phyloP scores from a whole-genome alignment of 2,797 vertebrate species.

The Cynopterus sphinx region DNA sequence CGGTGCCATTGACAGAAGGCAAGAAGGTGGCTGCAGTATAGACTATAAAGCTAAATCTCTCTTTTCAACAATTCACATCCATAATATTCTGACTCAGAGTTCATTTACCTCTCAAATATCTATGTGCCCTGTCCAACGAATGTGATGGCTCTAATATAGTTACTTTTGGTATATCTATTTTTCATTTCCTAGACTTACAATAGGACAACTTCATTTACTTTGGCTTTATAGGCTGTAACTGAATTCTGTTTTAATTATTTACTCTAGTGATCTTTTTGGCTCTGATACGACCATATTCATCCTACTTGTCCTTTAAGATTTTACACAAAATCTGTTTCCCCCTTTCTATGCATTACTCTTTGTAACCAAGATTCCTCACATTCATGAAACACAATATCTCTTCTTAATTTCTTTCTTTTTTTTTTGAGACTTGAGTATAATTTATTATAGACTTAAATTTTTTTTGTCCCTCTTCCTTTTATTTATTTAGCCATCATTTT shows the following conservation, averaged over 20 bases:
- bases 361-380: not conserved
- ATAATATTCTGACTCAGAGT: not conserved
- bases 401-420: not conserved
- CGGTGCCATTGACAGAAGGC: not conserved
- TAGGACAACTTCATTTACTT: not conserved
- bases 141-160: not conserved
- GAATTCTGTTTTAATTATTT: not conserved
- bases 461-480: not conserved
- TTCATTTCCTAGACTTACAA: not conserved
- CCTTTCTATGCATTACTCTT: not conserved
- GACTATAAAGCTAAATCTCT: not conserved
- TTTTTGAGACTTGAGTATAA: not conserved
- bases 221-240: not conserved
- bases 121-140: not conserved
- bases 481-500: not conserved
- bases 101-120: not conserved
- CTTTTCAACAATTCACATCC: not conserved
- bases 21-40: rapidly evolving
- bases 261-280: not conserved
- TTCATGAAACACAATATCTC: not conserved
- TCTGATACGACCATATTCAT: not conserved
- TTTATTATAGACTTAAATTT: not conserved
- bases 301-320: not conserved
- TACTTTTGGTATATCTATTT: not conserved
- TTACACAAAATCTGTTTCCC: not conserved